These are phyloP conservation scores for Podarcis cretensis DNA, from an alignment of 2,113 vertebrate species.

Conservation along the genomic window DNA sequence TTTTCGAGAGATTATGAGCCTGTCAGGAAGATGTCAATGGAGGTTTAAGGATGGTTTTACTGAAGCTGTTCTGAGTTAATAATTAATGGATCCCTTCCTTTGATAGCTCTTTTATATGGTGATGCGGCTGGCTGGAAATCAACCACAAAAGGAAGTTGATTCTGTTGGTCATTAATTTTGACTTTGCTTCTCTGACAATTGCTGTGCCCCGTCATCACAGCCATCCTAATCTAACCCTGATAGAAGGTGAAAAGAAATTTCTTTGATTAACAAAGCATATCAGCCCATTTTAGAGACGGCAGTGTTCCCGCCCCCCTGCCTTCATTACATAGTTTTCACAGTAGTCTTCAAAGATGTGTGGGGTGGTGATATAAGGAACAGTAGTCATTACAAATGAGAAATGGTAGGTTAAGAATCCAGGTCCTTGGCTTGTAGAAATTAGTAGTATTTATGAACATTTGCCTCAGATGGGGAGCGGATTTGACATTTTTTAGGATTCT, in stretches of 20 bases:
- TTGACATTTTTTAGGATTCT: neutral
- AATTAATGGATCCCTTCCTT: constrained; percentile 81
- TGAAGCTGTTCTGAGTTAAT: constrained; percentile 82
- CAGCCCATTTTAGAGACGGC: constrained; percentile 63
- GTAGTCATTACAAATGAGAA: neutral
- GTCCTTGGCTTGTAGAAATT: neutral
- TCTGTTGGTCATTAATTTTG: constrained; percentile 81
- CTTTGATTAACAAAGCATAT: constrained; percentile 70
- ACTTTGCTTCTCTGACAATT: constrained; percentile 72
- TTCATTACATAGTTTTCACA: neutral
- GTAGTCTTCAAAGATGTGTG: constrained; percentile 1
- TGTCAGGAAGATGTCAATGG: constrained; percentile 76
- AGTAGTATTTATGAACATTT: neutral
- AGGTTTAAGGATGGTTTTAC: constrained; percentile 78
- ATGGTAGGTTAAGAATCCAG: neutral
- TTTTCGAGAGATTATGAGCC: constrained; percentile 70
- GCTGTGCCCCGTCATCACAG: constrained; percentile 45
- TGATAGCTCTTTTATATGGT: constrained; percentile 79
- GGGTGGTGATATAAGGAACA: neutral
- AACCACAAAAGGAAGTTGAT: constrained; percentile 78
- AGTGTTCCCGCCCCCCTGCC: neutral
- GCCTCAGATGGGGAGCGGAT: neutral
- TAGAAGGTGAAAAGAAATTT: constrained; percentile 71
- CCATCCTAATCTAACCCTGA: constrained; percentile 62
- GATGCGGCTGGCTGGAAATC: constrained; percentile 77